These are phyloP conservation scores for Camponotus vicinus DNA, from an alignment of 1,140 invertebrate species.

Conservation along the genomic window DNA sequence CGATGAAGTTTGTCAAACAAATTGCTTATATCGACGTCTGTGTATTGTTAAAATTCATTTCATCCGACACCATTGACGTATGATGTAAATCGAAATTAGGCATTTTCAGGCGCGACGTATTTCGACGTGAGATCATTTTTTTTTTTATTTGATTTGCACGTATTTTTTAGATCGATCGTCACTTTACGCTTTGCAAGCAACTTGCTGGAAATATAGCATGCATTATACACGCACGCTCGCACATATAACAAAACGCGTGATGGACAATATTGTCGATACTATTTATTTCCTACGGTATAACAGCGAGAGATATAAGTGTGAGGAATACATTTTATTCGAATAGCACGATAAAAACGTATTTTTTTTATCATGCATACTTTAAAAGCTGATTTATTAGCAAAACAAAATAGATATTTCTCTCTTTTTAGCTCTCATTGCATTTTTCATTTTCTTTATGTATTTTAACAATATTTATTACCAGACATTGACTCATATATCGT, in stretches of 20 bases:
- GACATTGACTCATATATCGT: neutral
- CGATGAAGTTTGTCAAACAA: conserved; percentile 51
- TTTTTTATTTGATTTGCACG: neutral
- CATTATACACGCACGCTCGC: neutral
- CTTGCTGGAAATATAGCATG: neutral
- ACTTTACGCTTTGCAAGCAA: conserved; percentile 14
- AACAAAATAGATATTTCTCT: neutral
- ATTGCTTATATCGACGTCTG: conserved; percentile 33
- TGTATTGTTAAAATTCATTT: conserved; percentile 30
- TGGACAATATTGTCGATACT: conserved; percentile 48
- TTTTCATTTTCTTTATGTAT: neutral
- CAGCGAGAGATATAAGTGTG: conserved; percentile 19
- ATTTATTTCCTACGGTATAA: conserved; percentile 16
- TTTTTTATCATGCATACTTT: neutral
- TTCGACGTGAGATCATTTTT: neutral
- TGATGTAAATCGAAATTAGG: conserved; percentile 27
- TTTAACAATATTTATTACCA: neutral
- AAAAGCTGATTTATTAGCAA: neutral
- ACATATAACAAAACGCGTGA: conserved; percentile 15
- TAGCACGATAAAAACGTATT: neutral
- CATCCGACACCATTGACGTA: neutral
- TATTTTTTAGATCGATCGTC: conserved; percentile 14
- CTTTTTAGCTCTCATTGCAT: neutral
- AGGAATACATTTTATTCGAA: conserved; percentile 40
- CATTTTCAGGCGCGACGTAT: neutral